A percentile compares a stretch with the other conserved stretches of the same genome.
phyloP scores from a whole-genome alignment of 2,113 vertebrate genomes.

The Carollia perspicillata region DNA sequence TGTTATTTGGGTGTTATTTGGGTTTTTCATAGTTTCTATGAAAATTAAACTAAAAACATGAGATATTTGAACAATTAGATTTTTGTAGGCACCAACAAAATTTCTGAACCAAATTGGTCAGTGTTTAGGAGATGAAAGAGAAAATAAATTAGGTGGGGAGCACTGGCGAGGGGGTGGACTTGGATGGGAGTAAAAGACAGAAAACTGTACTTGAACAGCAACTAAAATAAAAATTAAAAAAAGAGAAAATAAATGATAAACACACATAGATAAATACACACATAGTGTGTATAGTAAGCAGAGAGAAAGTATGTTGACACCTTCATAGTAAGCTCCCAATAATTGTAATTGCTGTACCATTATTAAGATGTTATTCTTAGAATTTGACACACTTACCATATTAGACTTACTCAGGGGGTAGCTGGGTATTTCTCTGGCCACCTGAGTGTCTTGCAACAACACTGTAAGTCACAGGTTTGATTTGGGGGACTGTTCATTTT shows the following conservation, averaged over 20 bases:
- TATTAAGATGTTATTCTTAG: background rate
- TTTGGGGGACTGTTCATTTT: background rate
- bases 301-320: background rate
- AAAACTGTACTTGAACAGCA: no score
- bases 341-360: background rate
- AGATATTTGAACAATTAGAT: conserved; percentile 53
- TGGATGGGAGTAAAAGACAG: no score
- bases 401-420: background rate
- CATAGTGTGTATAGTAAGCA: background rate
- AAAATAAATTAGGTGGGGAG: conserved; percentile 16
- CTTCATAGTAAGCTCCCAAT: background rate
- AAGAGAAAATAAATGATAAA: conserved; percentile 2
- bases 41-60: conserved; percentile 35
- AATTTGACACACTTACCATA: background rate
- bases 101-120: conserved; percentile 4
- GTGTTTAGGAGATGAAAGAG: conserved; percentile 22
- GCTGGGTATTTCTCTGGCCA: background rate
- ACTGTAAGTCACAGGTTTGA: background rate
- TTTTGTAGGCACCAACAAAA: conserved; percentile 6
- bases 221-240: no score
- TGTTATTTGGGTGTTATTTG: conserved; percentile 13
- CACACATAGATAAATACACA: background rate
- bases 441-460: background rate
- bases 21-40: background rate
- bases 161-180: no score